Percentiles rank a stretch among this genome's conserved stretches.
These are phyloP conservation scores for Drosophila emarginata DNA, from an alignment of 2,888 invertebrate species.

Conservation along the genomic window DNA sequence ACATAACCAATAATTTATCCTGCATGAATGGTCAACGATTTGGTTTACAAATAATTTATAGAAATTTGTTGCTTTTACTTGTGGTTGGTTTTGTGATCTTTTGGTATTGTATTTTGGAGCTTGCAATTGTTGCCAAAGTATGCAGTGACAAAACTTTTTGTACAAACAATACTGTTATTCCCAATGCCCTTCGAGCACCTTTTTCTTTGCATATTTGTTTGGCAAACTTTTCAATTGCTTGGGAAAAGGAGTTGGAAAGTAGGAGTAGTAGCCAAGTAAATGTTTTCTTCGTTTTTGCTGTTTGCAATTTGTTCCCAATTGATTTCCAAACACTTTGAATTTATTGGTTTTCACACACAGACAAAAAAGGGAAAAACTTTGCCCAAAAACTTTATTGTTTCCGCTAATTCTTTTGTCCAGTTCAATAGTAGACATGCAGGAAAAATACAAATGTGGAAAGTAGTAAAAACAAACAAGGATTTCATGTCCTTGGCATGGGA, in stretches of 20 bases:
- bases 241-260: slow-evolving; percentile 51
- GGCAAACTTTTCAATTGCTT: slow-evolving; percentile 69
- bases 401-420: slow-evolving; percentile 78
- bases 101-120: slow-evolving; percentile 58
- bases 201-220: slow-evolving; percentile 75
- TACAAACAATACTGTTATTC: slow-evolving; percentile 6
- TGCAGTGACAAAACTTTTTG: slow-evolving; percentile 61
- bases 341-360: slow-evolving; percentile 65
- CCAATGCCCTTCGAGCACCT: slow-evolving; percentile 57
- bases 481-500: background rate
- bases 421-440: slow-evolving; percentile 12
- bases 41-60: no score
- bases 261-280: slow-evolving; percentile 32
- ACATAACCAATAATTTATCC: no score
- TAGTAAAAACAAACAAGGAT: background rate
- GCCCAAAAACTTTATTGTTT: slow-evolving; percentile 72
- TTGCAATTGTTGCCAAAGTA: slow-evolving; percentile 25
- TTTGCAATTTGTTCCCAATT: slow-evolving; percentile 74
- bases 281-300: slow-evolving; percentile 53
- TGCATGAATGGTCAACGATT: no score
- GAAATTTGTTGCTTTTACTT: background rate
- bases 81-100: slow-evolving; percentile 28
- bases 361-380: slow-evolving; percentile 51
- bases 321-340: slow-evolving; percentile 74
- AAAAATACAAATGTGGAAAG: slow-evolving; percentile 25